Evolutionary conservation across 2,888 invertebrate genomes (phyloP).

Genomic region (Yponomeuta evonymella): DNA sequence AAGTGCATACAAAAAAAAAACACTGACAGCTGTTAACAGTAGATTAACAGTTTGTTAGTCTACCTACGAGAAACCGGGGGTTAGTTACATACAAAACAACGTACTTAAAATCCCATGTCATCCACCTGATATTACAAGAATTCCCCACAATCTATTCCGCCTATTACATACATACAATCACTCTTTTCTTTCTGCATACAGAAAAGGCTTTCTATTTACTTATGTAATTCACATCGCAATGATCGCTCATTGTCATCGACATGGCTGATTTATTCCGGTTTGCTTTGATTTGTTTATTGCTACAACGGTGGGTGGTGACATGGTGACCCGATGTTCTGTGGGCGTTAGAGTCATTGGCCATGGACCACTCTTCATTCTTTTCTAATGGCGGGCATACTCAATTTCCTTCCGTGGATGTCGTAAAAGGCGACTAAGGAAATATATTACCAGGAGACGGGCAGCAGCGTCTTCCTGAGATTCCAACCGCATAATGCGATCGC

Average conservation of each 20-base stretch:
- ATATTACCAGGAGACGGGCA: no score
- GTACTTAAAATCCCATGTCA: background rate
- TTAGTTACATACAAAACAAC: no score
- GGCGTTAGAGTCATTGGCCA: background rate
- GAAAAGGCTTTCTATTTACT: background rate
- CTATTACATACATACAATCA: background rate
- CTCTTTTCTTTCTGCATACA: background rate
- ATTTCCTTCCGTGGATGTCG: no score
- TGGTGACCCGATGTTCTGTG: background rate
- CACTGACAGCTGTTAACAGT: no score
- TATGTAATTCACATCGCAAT: background rate
- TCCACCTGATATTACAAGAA: background rate
- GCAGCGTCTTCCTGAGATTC: no score
- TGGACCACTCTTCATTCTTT: no score
- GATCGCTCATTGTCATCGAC: background rate
- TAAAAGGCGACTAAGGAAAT: no score
- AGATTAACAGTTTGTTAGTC: no score
- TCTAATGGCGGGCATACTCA: no score
- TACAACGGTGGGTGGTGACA: background rate
- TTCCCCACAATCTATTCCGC: background rate
- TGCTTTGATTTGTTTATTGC: background rate
- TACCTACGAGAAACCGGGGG: no score
- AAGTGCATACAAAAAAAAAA: no score
- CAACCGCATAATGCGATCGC: no score
- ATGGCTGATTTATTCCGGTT: background rate